Conservation (phyloP, 2,113 vertebrate genomes). For the Triplophysa dalaica region DNA sequence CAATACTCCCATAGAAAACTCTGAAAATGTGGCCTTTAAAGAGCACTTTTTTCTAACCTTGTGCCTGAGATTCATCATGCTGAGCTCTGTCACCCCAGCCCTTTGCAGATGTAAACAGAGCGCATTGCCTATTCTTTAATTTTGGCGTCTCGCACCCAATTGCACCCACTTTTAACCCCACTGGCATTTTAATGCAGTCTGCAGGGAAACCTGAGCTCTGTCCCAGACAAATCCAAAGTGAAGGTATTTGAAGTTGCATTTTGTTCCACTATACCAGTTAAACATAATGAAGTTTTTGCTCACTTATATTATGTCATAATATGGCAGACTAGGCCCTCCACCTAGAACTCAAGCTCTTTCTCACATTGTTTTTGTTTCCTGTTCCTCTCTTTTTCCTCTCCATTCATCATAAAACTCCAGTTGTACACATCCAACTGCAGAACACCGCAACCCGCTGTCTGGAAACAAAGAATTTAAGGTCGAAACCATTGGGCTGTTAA, state of each 20-base stretch:
- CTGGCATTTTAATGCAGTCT: constrained; percentile 59
- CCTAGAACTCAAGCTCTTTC: constrained; percentile 19
- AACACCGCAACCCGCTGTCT: constrained; percentile 38
- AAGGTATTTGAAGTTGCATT: constrained; percentile 50
- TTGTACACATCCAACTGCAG: constrained; percentile 42
- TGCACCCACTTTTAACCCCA: constrained; percentile 52
- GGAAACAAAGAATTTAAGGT: constrained; percentile 24
- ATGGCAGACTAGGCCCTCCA: background rate
- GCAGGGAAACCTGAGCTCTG: constrained; percentile 54
- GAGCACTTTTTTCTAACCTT: constrained; percentile 35
- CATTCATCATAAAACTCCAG: constrained; percentile 48
- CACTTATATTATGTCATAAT: constrained; percentile 11
- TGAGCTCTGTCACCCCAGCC: constrained; percentile 36
- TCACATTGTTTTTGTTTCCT: constrained; percentile 38
- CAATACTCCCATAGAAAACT: constrained; percentile 14
- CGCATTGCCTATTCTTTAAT: constrained; percentile 59
- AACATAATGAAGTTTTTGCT: constrained; percentile 41
- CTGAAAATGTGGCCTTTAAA: constrained; percentile 29
- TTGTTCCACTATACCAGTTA: constrained; percentile 43
- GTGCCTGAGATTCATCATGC: constrained; percentile 44
- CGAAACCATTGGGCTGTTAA: constrained; percentile 36
- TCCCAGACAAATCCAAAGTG: constrained; percentile 48
- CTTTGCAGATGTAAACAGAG: constrained; percentile 55
- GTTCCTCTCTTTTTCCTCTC: constrained; percentile 39
- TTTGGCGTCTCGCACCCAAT: constrained; percentile 57